Percentiles rank a stretch among this genome's conserved stretches.
These are phyloP conservation scores for Drosophila rufa DNA, from an alignment of 1,140 invertebrate genomes.

Conservation along the genomic window DNA sequence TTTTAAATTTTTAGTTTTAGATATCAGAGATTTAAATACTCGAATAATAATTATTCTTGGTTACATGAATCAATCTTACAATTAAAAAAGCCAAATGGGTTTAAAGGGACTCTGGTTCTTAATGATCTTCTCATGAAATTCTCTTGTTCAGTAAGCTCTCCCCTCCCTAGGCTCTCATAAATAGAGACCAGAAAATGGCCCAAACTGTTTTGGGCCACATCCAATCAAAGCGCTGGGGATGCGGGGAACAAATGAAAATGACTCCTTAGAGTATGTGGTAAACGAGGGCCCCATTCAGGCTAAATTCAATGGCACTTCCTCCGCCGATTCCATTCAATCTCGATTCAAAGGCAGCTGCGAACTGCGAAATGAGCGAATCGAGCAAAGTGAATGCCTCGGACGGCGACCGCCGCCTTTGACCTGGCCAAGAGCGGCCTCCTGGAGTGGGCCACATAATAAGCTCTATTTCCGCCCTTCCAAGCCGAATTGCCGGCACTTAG, in stretches of 20 bases:
- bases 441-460: constrained; percentile 64
- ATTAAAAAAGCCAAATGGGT: neutral
- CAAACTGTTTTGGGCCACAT: constrained; percentile 29
- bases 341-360: constrained; percentile 74
- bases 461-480: constrained; percentile 62
- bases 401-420: constrained; percentile 11
- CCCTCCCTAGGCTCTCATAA: constrained; percentile 20
- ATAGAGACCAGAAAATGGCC: constrained; percentile 50
- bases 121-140: no score
- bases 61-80: neutral
- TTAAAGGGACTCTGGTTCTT: neutral
- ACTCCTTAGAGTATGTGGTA: constrained; percentile 69
- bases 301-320: constrained; percentile 66
- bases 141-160: neutral
- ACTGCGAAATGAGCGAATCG: constrained; percentile 66
- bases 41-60: neutral
- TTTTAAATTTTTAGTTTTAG: no score
- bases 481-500: constrained; percentile 58
- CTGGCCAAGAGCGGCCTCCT: constrained; percentile 16
- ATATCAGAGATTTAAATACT: neutral
- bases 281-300: constrained; percentile 58
- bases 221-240: constrained; percentile 13
- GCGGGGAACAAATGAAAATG: constrained; percentile 38
- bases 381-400: constrained; percentile 28
- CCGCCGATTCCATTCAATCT: constrained; percentile 67